Evolutionary conservation across 2,113 vertebrate species (phyloP).

Genomic region (Choloepus hoffmanni): DNA sequence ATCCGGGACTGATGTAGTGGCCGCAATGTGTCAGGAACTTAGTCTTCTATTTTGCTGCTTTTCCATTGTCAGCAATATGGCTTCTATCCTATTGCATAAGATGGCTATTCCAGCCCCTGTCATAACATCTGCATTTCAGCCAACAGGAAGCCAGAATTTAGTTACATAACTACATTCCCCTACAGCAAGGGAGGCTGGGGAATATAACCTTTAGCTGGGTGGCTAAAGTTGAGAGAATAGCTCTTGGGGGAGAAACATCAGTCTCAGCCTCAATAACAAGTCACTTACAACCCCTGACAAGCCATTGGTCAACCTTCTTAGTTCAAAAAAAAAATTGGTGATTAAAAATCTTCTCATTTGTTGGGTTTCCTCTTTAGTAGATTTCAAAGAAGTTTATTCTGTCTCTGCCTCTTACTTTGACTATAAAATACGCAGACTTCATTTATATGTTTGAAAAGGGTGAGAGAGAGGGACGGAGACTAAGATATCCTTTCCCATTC

Average conservation of each 20-base stretch:
- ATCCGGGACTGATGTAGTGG: not conserved
- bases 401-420: slow-evolving; percentile 5
- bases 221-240: not conserved
- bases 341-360: not conserved
- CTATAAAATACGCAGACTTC: not conserved
- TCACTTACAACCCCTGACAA: not conserved
- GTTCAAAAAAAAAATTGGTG: not conserved
- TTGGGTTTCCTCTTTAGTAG: not conserved
- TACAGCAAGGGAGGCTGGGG: not conserved
- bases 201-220: not conserved
- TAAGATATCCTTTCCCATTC: not conserved
- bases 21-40: not conserved
- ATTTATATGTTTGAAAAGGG: not conserved
- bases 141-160: not conserved
- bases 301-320: not conserved
- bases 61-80: not conserved
- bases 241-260: not conserved
- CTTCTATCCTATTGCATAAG: not conserved
- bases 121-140: not conserved
- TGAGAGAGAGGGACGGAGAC: not conserved
- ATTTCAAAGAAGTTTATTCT: not conserved
- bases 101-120: not conserved
- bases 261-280: slow-evolving; percentile 28
- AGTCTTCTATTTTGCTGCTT: slow-evolving; percentile 1
- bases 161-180: not conserved